These are phyloP conservation scores for Anthrax anthrax DNA, from an alignment of 2,888 invertebrate genomes.

Conservation along the genomic window DNA sequence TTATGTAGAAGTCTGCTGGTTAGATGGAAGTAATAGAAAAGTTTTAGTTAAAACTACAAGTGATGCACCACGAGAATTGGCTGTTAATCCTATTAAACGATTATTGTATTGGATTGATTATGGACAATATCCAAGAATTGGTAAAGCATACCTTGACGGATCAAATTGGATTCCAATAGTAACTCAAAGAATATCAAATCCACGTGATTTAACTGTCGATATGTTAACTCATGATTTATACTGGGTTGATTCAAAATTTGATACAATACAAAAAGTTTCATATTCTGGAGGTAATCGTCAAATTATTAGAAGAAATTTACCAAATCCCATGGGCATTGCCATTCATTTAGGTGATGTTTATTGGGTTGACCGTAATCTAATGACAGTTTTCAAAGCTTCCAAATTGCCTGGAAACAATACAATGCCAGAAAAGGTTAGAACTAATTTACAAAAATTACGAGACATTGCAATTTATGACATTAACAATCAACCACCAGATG, in stretches of 20 bases:
- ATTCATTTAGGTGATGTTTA: constrained; percentile 72
- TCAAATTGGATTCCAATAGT: constrained; percentile 74
- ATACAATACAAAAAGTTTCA: constrained; percentile 86
- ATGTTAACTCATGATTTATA: constrained; percentile 89
- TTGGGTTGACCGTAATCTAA: constrained; percentile 89
- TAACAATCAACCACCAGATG: constrained; percentile 72
- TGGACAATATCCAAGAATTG: constrained; percentile 90
- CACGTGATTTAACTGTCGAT: constrained; percentile 82
- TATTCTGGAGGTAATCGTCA: constrained; percentile 68
- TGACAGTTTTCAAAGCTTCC: constrained; percentile 66
- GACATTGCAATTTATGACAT: constrained; percentile 87
- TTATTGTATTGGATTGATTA: constrained; percentile 95
- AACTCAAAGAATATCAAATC: constrained; percentile 79
- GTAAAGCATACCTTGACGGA: constrained; percentile 78
- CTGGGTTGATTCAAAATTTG: constrained; percentile 92
- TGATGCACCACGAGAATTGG: constrained; percentile 87
- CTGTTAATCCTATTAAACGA: constrained; percentile 89
- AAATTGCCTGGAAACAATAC: constrained; percentile 60
- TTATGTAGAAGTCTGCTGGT: constrained; percentile 85
- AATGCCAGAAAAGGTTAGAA: constrained; percentile 56
- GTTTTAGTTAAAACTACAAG: constrained; percentile 81
- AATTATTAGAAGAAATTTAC: constrained; percentile 71
- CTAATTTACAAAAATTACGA: constrained; percentile 69
- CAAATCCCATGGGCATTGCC: constrained; percentile 88
- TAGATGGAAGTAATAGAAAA: constrained; percentile 82